phyloP scores from a whole-genome alignment of 30 jellyfish, hydroid and myxozoan species.

The Chironex yamaguchii region DNA sequence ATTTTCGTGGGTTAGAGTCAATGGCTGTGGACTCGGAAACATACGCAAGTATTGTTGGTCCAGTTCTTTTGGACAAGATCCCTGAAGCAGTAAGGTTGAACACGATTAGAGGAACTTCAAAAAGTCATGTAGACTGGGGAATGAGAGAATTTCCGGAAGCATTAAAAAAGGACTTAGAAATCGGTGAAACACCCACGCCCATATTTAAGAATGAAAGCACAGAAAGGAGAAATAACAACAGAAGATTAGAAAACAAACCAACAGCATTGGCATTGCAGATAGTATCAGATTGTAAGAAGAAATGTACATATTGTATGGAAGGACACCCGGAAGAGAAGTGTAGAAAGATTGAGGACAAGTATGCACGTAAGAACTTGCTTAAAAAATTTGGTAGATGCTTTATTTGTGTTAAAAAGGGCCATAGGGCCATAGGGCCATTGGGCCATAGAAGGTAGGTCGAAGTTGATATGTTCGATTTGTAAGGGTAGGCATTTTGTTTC shows the following conservation, averaged over 20 bases:
- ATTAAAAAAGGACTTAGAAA: conserved; percentile 39
- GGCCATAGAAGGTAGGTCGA: background rate
- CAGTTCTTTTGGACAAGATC: background rate
- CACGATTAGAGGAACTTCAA: conserved; percentile 17
- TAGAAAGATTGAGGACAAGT: background rate
- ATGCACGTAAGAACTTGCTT: conserved; percentile 32
- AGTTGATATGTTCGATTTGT: too few species aligned
- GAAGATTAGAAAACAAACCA: too few species aligned
- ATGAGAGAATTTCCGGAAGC: conserved; percentile 31
- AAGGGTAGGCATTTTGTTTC: conserved; percentile 44
- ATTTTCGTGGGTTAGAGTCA: conserved; percentile 30
- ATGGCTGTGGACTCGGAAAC: background rate
- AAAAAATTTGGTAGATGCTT: conserved; percentile 38
- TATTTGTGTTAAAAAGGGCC: conserved; percentile 14
- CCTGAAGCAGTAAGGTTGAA: conserved; percentile 19
- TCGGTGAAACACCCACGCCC: conserved; percentile 17
- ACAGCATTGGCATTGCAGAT: conserved; percentile 56
- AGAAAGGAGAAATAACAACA: too few species aligned
- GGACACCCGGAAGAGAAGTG: conserved; percentile 15
- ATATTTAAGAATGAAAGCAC: too few species aligned
- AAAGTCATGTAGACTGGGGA: conserved; percentile 30
- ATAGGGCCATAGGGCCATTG: background rate
- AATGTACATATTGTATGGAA: conserved; percentile 29
- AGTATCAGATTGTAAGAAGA: background rate
- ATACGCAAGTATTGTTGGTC: conserved; percentile 6